Percentiles rank a stretch among this genome's conserved stretches.
Evolutionary conservation across 2,888 invertebrate genomes (phyloP).

Genomic region (Platycnemis pennipes): DNA sequence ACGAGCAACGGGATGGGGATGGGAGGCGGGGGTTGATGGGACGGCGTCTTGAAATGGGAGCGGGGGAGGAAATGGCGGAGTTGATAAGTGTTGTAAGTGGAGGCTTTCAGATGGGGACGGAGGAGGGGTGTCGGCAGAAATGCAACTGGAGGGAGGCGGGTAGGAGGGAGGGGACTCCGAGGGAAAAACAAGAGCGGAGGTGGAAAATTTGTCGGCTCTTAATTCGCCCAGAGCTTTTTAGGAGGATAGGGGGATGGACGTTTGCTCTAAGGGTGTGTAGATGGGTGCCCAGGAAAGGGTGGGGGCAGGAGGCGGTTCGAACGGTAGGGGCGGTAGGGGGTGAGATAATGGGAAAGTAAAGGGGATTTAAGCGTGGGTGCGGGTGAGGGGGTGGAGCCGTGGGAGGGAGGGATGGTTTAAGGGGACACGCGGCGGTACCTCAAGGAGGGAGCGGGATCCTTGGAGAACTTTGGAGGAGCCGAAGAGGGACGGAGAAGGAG

Average conservation of each 20-base stretch:
- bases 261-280: neutral
- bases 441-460: neutral
- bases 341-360: neutral
- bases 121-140: neutral
- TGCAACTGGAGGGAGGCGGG: neutral
- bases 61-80: neutral
- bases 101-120: neutral
- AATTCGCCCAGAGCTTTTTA: neutral
- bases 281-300: neutral
- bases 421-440: neutral
- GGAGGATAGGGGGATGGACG: neutral
- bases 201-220: constrained; percentile 52
- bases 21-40: neutral
- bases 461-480: neutral
- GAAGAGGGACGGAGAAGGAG: neutral
- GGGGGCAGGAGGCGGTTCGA: neutral
- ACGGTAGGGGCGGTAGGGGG: neutral
- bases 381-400: neutral
- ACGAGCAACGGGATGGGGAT: neutral
- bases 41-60: neutral
- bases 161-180: neutral
- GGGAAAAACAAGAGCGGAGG: constrained; percentile 34
- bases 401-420: neutral
- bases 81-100: neutral
- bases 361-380: neutral